A percentile compares a stretch with the other conserved stretches of the same genome.
phyloP scores from a whole-genome alignment of 2,113 vertebrate species.

The Pagrus major region DNA sequence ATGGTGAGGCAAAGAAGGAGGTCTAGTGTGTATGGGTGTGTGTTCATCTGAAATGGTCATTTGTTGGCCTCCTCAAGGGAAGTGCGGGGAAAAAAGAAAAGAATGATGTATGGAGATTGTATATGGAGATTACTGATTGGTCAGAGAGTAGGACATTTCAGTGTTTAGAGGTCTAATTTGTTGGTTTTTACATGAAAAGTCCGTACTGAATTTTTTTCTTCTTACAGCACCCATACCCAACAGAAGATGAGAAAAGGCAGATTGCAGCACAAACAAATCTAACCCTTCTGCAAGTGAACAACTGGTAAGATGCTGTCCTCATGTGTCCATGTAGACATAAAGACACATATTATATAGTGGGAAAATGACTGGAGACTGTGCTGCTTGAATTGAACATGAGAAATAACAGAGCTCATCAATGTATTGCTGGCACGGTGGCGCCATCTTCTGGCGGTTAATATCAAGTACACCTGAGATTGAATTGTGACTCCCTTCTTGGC shows the following conservation, averaged over 20 bases:
- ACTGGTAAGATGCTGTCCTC: constrained; percentile 89
- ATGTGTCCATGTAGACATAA: not conserved
- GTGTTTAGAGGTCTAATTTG: not conserved
- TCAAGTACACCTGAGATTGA: constrained; percentile 24
- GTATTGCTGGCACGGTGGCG: constrained; percentile 32
- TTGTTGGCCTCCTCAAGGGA: not conserved
- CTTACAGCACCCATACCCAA: constrained; percentile 96
- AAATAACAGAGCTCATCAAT: too few relatives aligned
- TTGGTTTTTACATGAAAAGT: not conserved
- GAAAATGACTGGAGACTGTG: not conserved
- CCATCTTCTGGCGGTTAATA: constrained; percentile 72
- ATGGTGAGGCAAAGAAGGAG: constrained; percentile 88
- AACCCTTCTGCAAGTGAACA: constrained; percentile 98
- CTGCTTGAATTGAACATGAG: not conserved
- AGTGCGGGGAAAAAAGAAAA: not conserved
- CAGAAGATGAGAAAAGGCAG: constrained; percentile 98
- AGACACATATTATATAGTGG: not conserved
- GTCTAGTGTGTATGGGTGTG: not conserved
- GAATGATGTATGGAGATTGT: too few relatives aligned
- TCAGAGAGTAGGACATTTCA: not conserved
- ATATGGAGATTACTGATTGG: not conserved
- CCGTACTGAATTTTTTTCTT: not conserved
- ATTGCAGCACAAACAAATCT: constrained; percentile 97
- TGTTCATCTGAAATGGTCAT: not conserved
- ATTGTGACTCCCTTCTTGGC: not conserved